These are phyloP conservation scores for Lucinisca nassula DNA, from an alignment of 2,888 invertebrate species.

Conservation along the genomic window DNA sequence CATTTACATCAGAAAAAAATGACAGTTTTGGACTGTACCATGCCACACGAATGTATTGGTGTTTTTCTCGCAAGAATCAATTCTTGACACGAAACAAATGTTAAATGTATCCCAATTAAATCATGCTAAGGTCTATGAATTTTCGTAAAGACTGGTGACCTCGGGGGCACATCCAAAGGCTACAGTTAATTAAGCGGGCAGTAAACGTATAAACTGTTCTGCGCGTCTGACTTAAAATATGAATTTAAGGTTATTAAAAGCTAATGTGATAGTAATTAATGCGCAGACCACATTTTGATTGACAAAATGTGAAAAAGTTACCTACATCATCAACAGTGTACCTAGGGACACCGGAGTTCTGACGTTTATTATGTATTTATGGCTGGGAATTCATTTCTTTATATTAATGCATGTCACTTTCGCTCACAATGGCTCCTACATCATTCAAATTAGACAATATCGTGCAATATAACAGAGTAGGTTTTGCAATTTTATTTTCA, in stretches of 20 bases:
- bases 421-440: neutral
- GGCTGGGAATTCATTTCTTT: conserved; percentile 11
- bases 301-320: neutral
- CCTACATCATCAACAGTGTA: conserved; percentile 5
- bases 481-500: neutral
- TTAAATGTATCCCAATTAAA: too few relatives aligned
- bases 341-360: neutral
- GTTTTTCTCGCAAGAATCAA: too few relatives aligned
- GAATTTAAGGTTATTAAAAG: neutral
- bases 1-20: too few relatives aligned
- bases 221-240: neutral
- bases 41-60: too few relatives aligned
- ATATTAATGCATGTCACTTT: conserved; percentile 12
- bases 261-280: neutral
- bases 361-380: conserved; percentile 10
- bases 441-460: conserved; percentile 7
- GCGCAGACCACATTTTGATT: neutral
- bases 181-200: too few relatives aligned
- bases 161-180: too few relatives aligned
- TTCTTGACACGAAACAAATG: too few relatives aligned
- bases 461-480: neutral
- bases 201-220: neutral
- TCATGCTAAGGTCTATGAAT: too few relatives aligned
- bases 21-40: too few relatives aligned
- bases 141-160: too few relatives aligned